Conservation (phyloP, 2,113 vertebrate genomes). For the Abramis brama region DNA sequence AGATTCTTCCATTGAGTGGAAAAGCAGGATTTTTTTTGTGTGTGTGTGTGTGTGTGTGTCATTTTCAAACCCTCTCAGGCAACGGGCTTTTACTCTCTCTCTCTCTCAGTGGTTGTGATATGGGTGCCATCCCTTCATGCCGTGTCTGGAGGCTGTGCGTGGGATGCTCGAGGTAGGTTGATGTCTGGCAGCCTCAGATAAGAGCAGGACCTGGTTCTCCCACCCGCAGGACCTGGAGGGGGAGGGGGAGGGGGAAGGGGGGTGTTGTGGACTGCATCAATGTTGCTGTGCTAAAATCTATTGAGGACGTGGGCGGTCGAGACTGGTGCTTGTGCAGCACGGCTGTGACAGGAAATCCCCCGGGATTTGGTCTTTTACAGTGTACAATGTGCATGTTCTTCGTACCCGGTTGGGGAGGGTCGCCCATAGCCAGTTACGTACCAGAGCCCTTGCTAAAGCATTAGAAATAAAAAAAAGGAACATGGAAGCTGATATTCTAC, state of each 20-base stretch:
- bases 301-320: constrained; percentile 31
- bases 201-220: constrained; percentile 54
- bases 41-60: not conserved
- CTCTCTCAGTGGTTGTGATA: constrained; percentile 31
- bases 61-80: constrained; percentile 42
- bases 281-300: constrained; percentile 21
- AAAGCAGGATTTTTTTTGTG: constrained; percentile 45
- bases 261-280: constrained; percentile 45
- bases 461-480: not conserved
- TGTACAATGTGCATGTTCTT: constrained; percentile 16
- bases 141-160: constrained; percentile 73
- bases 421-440: constrained; percentile 18
- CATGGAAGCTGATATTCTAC: not conserved
- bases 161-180: constrained; percentile 68
- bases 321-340: constrained; percentile 10
- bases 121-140: constrained; percentile 58
- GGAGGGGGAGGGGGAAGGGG: constrained; percentile 37
- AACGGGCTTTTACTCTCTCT: not conserved
- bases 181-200: constrained; percentile 77
- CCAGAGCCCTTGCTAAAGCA: not conserved
- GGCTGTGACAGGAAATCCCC: constrained; percentile 38
- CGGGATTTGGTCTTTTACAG: constrained; percentile 22
- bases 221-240: constrained; percentile 29
- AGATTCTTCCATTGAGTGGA: constrained; percentile 61
- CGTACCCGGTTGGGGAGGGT: not conserved